A percentile compares a stretch with the other conserved stretches of the same genome.
Conservation (phyloP, 53 echinoderm and acorn worm species). For the Stichopus horrens region DNA sequence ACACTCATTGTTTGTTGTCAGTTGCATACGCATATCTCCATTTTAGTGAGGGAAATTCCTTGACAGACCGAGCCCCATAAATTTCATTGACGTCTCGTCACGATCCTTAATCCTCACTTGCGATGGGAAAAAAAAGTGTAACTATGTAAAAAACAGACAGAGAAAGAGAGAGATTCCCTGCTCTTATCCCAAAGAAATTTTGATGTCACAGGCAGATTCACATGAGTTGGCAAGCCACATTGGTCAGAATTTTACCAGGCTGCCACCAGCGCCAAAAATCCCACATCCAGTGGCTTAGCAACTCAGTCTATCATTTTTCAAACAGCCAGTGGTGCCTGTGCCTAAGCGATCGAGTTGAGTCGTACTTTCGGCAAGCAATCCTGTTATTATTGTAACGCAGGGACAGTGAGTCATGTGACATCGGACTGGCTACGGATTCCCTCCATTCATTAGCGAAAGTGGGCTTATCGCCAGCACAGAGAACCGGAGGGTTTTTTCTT, state of each 20-base stretch:
- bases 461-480: slow-evolving; percentile 21
- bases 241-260: background rate
- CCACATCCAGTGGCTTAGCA: background rate
- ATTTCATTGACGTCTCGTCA: background rate
- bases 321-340: background rate
- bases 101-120: background rate
- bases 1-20: no score
- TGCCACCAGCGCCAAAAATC: slow-evolving; percentile 1
- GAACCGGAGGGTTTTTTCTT: slow-evolving; percentile 23
- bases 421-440: slow-evolving; percentile 19
- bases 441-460: slow-evolving; percentile 35
- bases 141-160: slow-evolving; percentile 16
- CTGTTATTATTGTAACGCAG: slow-evolving; percentile 7
- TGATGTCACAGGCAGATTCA: background rate
- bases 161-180: background rate
- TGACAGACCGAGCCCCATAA: background rate
- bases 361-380: slow-evolving; percentile 2
- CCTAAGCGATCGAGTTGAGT: slow-evolving; percentile 3
- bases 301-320: background rate
- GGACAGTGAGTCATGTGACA: slow-evolving; percentile 35
- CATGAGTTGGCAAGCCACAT: slow-evolving; percentile 1
- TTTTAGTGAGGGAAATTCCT: background rate
- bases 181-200: background rate
- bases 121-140: background rate
- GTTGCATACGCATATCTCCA: background rate